These are phyloP conservation scores for Sipunculus nudus DNA, from an alignment of 2,888 invertebrate species.

Conservation along the genomic window DNA sequence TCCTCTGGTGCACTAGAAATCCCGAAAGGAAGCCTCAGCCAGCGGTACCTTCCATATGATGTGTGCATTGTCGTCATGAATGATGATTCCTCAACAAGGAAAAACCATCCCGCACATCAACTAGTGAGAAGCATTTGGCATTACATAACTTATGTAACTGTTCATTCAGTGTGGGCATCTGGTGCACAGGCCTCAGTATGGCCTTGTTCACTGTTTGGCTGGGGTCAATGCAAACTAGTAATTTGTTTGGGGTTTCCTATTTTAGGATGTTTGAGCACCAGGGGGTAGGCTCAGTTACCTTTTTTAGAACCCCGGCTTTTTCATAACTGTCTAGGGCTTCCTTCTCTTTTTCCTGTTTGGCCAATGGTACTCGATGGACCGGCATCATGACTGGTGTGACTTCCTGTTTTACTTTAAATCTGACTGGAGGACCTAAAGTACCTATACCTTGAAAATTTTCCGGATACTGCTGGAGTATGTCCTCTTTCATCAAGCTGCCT, in stretches of 20 bases:
- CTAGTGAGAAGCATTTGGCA: constrained; percentile 4
- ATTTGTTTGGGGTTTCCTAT: constrained; percentile 6
- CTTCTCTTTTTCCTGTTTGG: constrained; percentile 1
- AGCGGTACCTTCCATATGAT: constrained; percentile 3
- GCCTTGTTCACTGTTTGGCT: constrained; percentile 20
- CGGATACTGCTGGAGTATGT: no score
- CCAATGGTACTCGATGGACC: constrained; percentile 6
- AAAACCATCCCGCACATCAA: constrained; percentile 10
- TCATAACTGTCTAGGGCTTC: background rate
- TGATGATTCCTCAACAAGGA: background rate
- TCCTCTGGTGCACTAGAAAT: constrained; percentile 16
- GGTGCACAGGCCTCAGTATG: constrained; percentile 2
- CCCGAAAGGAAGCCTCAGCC: constrained; percentile 13
- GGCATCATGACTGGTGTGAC: constrained; percentile 1
- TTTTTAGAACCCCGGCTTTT: background rate
- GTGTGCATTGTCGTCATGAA: constrained; percentile 22
- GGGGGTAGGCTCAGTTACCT: background rate
- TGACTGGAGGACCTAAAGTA: constrained; percentile 1
- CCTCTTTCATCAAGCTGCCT: no score
- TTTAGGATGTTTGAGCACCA: constrained; percentile 8
- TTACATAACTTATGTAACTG: background rate
- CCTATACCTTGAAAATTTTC: constrained; percentile 4
- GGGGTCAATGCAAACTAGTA: constrained; percentile 16
- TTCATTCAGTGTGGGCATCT: constrained; percentile 13
- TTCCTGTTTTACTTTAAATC: background rate